Evolutionary conservation across 1,140 invertebrate species (phyloP), one percentile per base, ranked within the genome.

Genomic region (Brachionus plicatilis): DNA sequence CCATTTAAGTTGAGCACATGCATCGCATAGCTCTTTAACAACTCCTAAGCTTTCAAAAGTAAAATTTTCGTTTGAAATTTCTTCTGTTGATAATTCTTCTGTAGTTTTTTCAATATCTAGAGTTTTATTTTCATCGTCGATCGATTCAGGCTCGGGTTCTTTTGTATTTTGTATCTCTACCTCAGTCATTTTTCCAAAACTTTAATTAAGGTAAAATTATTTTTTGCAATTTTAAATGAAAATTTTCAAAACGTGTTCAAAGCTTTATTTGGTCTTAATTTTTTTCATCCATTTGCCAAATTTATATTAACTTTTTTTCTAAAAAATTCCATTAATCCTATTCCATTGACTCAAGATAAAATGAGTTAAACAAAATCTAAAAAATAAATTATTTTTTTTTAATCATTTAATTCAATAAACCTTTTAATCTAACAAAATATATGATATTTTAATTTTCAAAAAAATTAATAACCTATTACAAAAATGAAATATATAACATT

Each of bases 1-100:
- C 97, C 97, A 99, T 92, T 97, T 96, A 83, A 99, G 90, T 85
- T 94, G 92, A 86, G 94, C 92, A 91, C 96, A 98, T 0, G 96
- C 94, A 91, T 96, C 93, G 89, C 94, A 96, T 33, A 99, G 88
- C 3, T 93, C 93, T 87, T 98, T 96, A 50, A 94, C 93, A n/a
- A 99, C 89, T 47, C 97, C 97, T n/a, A 80, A 17, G 8, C 24
- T 65, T 41, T 80, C 78, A 43, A 80, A 80, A 20, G 78, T 80
- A 20, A 60, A 37, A 56, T 80, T 56, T 37, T 60, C 50, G 9
- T 65, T n/a, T 5, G 20, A 11, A 17, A 12, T 43, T 65, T 60
- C 17, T 12, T 60, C 56, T n/a, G 53, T 60, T 24, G 53, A 6
- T 17, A 20, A 20, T 50, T 50, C 72, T 50, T 50, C 12, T 14